Evolutionary conservation across 2,113 vertebrate genomes (phyloP).

Genomic region (Ovis canadensis): DNA sequence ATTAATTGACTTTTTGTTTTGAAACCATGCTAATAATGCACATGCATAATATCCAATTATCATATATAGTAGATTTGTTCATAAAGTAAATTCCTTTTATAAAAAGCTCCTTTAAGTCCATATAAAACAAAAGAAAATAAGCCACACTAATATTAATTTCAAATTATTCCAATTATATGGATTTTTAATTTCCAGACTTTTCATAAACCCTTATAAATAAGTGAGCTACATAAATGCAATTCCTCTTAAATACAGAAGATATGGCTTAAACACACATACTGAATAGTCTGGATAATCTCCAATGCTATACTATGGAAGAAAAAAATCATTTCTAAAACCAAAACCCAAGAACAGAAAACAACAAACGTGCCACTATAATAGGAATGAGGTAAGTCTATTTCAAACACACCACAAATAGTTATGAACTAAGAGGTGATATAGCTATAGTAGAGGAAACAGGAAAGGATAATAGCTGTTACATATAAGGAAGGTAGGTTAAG

Average conservation of each 20-base stretch:
- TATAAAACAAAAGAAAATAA: not conserved
- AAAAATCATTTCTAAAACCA: not conserved
- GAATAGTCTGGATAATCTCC: not conserved
- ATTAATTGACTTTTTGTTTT: not conserved
- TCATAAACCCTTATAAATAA: constrained; percentile 14
- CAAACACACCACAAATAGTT: not conserved
- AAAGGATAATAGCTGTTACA: not conserved
- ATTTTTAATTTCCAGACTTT: not conserved
- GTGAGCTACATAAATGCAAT: not conserved
- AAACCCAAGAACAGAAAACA: not conserved
- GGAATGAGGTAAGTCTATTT: not conserved
- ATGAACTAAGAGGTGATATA: not conserved
- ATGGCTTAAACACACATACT: not conserved
- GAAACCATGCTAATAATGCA: not conserved
- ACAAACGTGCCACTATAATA: not conserved
- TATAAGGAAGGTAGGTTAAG: not conserved
- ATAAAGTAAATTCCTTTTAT: not conserved
- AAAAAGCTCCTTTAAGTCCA: not conserved
- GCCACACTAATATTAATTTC: not conserved
- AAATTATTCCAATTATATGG: not conserved
- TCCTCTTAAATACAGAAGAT: not conserved
- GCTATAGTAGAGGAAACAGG: not conserved
- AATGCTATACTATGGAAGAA: not conserved
- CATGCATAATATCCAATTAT: not conserved
- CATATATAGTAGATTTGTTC: not conserved